Evolutionary conservation across 2,797 vertebrate species (phyloP).

Genomic region (Macropodus opercularis): DNA sequence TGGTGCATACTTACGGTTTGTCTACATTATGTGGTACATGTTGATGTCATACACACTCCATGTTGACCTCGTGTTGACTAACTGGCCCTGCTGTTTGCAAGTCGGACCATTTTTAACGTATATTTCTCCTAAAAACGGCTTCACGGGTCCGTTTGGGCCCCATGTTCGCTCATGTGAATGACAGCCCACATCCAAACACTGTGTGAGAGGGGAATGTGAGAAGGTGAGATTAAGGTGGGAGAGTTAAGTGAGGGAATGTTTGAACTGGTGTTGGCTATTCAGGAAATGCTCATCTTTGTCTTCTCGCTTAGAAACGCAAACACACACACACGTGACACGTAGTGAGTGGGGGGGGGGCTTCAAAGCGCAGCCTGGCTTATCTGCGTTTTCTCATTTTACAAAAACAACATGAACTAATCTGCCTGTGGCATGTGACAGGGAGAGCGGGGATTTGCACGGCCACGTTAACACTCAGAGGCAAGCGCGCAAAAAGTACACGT

Average conservation of each 20-base stretch:
- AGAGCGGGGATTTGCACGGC: slow-evolving; percentile 16
- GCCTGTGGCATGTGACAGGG: slow-evolving; percentile 20
- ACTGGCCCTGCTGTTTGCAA: too few species aligned
- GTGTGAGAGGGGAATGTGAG: slow-evolving; percentile 2
- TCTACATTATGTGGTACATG: too few species aligned
- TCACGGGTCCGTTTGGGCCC: too few species aligned
- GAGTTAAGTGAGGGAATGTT: slow-evolving; percentile 59
- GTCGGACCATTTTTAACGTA: too few species aligned
- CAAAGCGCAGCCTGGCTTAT: slow-evolving; percentile 51
- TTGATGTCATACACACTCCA: too few species aligned
- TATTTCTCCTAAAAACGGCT: too few species aligned
- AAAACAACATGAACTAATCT: slow-evolving; percentile 62
- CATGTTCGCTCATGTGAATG: slow-evolving; percentile 1
- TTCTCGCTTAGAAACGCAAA: slow-evolving; percentile 40
- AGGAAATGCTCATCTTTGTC: slow-evolving; percentile 44
- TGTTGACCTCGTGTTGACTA: too few species aligned
- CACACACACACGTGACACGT: slow-evolving; percentile 4
- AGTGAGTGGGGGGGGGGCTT: slow-evolving; percentile 21
- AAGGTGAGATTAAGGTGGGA: neutral
- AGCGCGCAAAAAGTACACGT: slow-evolving; percentile 7
- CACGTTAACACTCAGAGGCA: slow-evolving; percentile 36
- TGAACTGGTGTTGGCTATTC: slow-evolving; percentile 26
- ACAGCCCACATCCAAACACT: neutral
- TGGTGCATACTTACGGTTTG: too few species aligned
- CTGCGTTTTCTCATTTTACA: slow-evolving; percentile 55